phyloP scores from a whole-genome alignment of 2,113 vertebrate species.

The Hemiprocne comata region DNA sequence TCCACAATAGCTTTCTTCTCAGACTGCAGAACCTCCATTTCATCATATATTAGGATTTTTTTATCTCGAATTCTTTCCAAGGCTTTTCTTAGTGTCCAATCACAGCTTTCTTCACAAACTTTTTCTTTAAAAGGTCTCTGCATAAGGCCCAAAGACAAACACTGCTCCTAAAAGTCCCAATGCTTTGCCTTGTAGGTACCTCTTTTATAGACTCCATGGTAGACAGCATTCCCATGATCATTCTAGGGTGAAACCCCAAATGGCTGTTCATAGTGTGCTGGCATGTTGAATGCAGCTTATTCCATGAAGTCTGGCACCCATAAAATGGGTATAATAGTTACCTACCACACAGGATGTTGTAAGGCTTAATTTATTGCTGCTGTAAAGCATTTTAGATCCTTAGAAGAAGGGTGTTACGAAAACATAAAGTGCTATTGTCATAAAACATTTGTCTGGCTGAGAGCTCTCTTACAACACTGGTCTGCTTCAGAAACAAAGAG shows the following conservation, averaged over 20 bases:
- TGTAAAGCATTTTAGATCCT: constrained; percentile 40
- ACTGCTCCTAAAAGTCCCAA: background rate
- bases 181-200: background rate
- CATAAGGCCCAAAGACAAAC: background rate
- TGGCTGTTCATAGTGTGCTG: background rate
- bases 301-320: background rate
- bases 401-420: background rate
- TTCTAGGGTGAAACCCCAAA: background rate
- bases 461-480: background rate
- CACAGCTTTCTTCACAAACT: background rate
- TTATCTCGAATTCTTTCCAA: background rate
- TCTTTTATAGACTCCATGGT: background rate
- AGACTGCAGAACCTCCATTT: background rate
- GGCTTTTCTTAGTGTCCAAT: background rate
- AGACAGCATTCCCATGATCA: background rate
- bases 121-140: background rate
- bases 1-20: background rate
- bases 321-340: constrained; percentile 10
- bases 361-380: constrained; percentile 47
- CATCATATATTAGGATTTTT: background rate
- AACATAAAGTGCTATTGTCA: constrained; percentile 1
- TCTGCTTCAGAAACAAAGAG: constrained; percentile 25
- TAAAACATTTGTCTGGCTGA: constrained; percentile 41
- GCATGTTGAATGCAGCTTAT: background rate
- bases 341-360: constrained; percentile 27